These are phyloP conservation scores for Falco peregrinus DNA, from an alignment of 2,797 vertebrate species.

Conservation along the genomic window DNA sequence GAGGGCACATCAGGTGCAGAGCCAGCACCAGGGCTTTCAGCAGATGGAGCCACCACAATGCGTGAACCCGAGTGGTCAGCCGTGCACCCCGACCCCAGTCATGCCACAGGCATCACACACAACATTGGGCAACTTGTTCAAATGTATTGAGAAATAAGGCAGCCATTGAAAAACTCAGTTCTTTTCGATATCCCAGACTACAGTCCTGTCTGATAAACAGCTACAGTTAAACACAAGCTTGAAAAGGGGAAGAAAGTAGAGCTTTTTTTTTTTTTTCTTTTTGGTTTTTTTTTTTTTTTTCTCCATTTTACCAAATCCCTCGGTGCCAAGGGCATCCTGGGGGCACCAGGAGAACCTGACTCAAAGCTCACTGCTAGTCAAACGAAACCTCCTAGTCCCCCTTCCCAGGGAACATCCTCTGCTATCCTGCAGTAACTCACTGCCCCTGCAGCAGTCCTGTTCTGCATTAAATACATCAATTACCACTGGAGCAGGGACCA, in stretches of 20 bases:
- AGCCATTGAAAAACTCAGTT: not conserved
- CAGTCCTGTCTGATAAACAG: not conserved
- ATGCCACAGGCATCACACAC: not conserved
- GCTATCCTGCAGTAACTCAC: not conserved
- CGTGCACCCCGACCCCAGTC: not conserved
- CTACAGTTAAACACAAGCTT: not conserved
- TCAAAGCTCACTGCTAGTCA: not conserved
- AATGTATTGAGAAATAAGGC: not conserved
- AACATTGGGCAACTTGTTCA: not conserved
- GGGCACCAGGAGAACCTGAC: not conserved
- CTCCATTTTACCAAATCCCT: not conserved
- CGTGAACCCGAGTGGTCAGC: not conserved
- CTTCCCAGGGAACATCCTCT: not conserved
- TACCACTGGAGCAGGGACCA: not conserved
- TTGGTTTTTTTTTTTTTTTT: too few species aligned
- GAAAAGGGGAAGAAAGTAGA: not conserved
- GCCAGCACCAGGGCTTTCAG: not conserved
- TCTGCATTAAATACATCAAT: not conserved
- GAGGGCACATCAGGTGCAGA: accelerated
- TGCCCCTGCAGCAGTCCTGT: not conserved
- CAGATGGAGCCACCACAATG: not conserved
- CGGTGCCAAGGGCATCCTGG: accelerated
- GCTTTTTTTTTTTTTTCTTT: too few species aligned
- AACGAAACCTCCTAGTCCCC: not conserved
- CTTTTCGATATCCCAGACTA: not conserved